Conservation (phyloP, 2,888 invertebrate genomes). For the Thymelicus acteon region DNA sequence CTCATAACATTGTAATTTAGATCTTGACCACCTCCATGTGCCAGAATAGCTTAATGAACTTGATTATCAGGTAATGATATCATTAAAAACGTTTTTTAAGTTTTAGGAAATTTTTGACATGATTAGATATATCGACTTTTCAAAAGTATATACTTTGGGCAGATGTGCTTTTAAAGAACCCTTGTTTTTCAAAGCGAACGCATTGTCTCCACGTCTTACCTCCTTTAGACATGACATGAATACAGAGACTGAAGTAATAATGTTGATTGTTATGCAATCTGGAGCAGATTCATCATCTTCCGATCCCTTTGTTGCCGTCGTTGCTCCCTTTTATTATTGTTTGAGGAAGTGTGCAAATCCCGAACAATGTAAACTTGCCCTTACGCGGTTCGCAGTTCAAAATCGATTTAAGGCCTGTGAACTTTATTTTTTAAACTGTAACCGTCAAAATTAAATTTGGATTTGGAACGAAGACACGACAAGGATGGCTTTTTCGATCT, state of each 20-base stretch:
- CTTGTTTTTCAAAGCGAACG: conserved; percentile 56
- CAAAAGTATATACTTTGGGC: conserved; percentile 31
- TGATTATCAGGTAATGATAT: no score
- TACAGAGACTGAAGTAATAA: conserved; percentile 66
- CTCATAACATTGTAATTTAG: no score
- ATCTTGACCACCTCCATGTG: no score
- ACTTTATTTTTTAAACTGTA: conserved; percentile 42
- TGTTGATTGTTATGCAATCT: conserved; percentile 73
- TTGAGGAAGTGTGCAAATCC: conserved; percentile 76
- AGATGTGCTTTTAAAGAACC: conserved; percentile 49
- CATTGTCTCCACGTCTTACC: conserved; percentile 63
- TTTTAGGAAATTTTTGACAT: no score
- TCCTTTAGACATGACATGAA: conserved; percentile 53
- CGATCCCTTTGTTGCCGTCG: conserved; percentile 57
- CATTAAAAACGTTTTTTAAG: no score
- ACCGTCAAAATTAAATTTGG: conserved; percentile 39
- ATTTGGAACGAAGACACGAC: conserved; percentile 37
- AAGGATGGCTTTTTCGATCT: conserved; percentile 59
- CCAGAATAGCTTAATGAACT: no score
- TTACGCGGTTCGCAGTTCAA: conserved; percentile 45
- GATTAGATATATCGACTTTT: no score
- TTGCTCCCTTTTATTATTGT: conserved; percentile 54
- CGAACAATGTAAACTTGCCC: conserved; percentile 57
- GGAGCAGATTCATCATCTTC: conserved; percentile 59
- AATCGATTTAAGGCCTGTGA: conserved; percentile 42